phyloP scores from a whole-genome alignment of 2,888 invertebrate genomes.

The Pomacea canaliculata region DNA sequence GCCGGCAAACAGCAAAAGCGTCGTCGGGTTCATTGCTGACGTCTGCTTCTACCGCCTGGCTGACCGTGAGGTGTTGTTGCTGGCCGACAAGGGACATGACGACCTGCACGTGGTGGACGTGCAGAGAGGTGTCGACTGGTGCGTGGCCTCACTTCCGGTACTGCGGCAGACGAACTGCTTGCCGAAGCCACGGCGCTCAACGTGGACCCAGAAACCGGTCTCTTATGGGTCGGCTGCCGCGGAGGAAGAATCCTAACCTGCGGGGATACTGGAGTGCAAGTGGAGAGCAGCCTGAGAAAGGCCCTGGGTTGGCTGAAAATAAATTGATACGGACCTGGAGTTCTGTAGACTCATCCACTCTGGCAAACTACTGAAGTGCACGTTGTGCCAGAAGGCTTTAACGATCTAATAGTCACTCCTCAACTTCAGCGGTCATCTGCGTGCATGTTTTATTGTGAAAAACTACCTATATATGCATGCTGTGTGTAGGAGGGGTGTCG shows the following conservation, averaged over 20 bases:
- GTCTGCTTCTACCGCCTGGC: slow-evolving; percentile 15
- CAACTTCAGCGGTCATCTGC: too few species aligned
- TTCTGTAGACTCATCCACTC: too few species aligned
- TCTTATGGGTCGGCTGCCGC: slow-evolving; percentile 9
- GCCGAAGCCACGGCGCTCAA: slow-evolving; percentile 1
- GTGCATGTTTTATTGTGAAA: too few species aligned
- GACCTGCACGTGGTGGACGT: slow-evolving; percentile 17
- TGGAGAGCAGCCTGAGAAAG: neutral
- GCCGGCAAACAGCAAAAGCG: neutral
- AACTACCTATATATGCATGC: too few species aligned
- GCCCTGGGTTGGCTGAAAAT: too few species aligned
- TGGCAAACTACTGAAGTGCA: too few species aligned
- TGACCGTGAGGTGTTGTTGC: slow-evolving; percentile 7
- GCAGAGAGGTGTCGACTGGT: neutral
- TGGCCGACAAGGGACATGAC: neutral
- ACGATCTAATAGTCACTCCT: too few species aligned
- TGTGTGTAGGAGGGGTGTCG: too few species aligned
- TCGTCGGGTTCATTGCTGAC: neutral
- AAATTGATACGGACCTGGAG: too few species aligned
- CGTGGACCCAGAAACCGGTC: slow-evolving; percentile 6
- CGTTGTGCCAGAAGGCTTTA: too few species aligned
- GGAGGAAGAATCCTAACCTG: slow-evolving; percentile 2
- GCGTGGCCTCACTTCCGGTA: neutral
- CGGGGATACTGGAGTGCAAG: slow-evolving; percentile 13
- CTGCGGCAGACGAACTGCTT: neutral